A percentile compares a stretch with the other conserved stretches of the same genome.
phyloP scores from a whole-genome alignment of 2,888 invertebrate genomes.

The Ceramica pisi region DNA sequence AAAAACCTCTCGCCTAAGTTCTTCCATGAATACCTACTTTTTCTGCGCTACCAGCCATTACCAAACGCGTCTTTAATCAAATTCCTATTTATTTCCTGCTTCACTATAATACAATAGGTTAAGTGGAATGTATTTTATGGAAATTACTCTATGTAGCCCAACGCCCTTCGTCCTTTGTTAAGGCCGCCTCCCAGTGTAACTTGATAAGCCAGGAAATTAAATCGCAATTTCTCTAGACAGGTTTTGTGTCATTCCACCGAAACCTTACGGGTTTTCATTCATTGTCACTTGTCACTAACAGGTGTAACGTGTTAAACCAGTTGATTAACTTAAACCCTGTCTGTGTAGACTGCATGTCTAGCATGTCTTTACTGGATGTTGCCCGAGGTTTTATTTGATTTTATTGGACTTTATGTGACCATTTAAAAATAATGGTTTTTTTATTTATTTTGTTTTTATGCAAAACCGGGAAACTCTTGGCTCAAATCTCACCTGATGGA shows the following conservation, averaged over 20 bases:
- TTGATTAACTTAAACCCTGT: neutral
- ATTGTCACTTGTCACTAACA: slow-evolving; percentile 20
- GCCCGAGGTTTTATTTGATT: neutral
- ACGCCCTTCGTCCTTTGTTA: slow-evolving; percentile 2
- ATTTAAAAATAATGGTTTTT: no score
- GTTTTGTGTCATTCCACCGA: slow-evolving; percentile 19
- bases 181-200: neutral
- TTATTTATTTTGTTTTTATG: no score
- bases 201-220: slow-evolving; percentile 5
- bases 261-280: slow-evolving; percentile 27
- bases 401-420: neutral
- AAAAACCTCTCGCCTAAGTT: no score
- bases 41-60: no score
- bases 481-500: no score
- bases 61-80: no score
- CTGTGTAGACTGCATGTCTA: neutral
- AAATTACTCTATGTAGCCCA: slow-evolving; percentile 33
- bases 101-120: no score
- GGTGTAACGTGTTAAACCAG: slow-evolving; percentile 1
- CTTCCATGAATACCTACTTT: no score
- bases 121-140: neutral
- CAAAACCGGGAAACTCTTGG: no score
- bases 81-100: no score
- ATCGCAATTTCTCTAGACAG: neutral
- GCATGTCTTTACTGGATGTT: neutral